Evolutionary conservation across 2,797 vertebrate genomes (phyloP).

Genomic region (Corythornis leucogaster): DNA sequence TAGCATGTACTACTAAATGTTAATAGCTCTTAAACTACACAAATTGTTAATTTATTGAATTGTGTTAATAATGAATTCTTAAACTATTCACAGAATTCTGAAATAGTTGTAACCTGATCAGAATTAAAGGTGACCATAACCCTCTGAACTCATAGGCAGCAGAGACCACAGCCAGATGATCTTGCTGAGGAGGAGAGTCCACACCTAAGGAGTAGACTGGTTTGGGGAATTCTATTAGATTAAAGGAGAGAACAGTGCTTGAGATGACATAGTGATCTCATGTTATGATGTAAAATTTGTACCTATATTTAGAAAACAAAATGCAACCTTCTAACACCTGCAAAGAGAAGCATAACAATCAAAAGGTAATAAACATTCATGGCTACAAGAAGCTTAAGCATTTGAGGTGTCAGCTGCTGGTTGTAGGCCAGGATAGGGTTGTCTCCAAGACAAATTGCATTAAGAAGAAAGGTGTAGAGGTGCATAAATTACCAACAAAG

Average conservation of each 20-base stretch:
- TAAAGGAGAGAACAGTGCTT: not conserved
- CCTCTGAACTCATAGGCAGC: not conserved
- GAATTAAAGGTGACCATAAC: slow-evolving; percentile 11
- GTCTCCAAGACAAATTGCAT: not conserved
- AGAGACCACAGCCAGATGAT: not conserved
- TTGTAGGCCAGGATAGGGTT: not conserved
- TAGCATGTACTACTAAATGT: slow-evolving; percentile 74
- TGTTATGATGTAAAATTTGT: not conserved
- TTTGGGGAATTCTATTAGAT: not conserved
- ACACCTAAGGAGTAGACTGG: not conserved
- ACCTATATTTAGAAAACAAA: not conserved
- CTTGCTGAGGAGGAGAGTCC: not conserved
- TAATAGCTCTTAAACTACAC: slow-evolving; percentile 75
- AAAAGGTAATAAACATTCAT: not conserved
- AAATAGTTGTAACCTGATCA: not conserved
- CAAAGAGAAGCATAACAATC: not conserved
- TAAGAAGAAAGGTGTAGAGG: not conserved
- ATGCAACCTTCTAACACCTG: not conserved
- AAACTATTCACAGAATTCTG: slow-evolving; percentile 24
- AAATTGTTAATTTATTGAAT: slow-evolving; percentile 77
- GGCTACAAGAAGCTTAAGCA: not conserved
- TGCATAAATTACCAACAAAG: not conserved
- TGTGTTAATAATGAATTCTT: slow-evolving; percentile 71
- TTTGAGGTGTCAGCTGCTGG: not conserved
- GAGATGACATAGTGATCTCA: not conserved